These are phyloP conservation scores for Muntiacus muntjak DNA, from an alignment of 2,113 vertebrate species.

Conservation along the genomic window DNA sequence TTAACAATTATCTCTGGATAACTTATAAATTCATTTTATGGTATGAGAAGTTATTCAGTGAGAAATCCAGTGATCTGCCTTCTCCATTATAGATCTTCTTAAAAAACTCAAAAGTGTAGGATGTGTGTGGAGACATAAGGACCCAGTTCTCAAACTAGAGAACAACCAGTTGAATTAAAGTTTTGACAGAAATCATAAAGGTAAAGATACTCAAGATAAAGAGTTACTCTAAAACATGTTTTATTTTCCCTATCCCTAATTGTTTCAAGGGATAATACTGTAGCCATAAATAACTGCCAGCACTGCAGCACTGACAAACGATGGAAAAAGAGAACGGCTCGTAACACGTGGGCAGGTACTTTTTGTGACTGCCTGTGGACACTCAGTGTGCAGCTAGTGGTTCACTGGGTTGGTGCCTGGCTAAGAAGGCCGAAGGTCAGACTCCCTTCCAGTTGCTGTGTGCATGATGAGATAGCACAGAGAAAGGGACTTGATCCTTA, in stretches of 20 bases:
- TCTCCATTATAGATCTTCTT: not conserved
- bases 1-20: not conserved
- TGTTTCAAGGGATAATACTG: not conserved
- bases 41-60: not conserved
- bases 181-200: not conserved
- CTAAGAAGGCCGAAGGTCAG: not conserved
- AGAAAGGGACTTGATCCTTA: not conserved
- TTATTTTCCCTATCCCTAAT: not conserved
- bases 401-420: not conserved
- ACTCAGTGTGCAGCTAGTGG: not conserved
- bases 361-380: not conserved
- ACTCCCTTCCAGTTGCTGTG: not conserved
- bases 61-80: not conserved
- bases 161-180: not conserved
- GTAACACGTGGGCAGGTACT: too few relatives aligned
- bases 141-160: not conserved
- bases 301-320: not conserved
- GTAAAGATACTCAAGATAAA: not conserved
- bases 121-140: not conserved
- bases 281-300: not conserved
- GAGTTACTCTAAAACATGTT: not conserved
- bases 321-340: not conserved
- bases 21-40: rapidly evolving
- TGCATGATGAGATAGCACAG: not conserved
- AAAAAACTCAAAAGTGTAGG: not conserved